phyloP scores from a whole-genome alignment of 2,113 vertebrate species.

The Pontoporia blainvillei region DNA sequence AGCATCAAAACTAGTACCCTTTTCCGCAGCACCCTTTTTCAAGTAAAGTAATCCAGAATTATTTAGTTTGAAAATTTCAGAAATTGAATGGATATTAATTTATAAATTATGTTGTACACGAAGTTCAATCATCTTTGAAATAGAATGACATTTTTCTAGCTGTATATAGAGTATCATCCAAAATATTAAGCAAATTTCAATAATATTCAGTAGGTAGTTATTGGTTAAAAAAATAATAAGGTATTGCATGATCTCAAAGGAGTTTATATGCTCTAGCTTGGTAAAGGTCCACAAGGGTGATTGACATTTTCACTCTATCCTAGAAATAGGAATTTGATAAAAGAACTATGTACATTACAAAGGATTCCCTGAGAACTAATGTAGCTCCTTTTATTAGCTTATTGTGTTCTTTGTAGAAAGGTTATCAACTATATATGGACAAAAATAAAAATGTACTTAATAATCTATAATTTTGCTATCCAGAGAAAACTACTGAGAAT shows the following conservation, averaged over 20 bases:
- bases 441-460: neutral
- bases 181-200: neutral
- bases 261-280: neutral
- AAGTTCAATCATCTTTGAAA: neutral
- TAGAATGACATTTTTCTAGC: neutral
- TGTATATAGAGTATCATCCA: neutral
- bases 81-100: neutral
- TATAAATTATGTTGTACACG: neutral
- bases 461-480: neutral
- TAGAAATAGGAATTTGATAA: neutral
- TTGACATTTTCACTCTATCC: conserved; percentile 11
- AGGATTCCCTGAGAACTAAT: neutral
- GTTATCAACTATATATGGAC: neutral
- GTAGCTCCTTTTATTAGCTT: neutral
- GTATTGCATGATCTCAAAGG: neutral
- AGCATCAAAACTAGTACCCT: neutral
- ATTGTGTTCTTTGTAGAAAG: neutral
- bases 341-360: neutral
- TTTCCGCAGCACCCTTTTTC: neutral
- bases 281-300: neutral
- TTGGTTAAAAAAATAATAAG: conserved; percentile 20
- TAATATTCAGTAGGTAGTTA: neutral
- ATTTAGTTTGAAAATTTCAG: neutral
- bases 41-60: neutral
- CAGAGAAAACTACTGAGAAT: neutral